Base-by-base conservation (phyloP, 2,113 vertebrate genomes). In the Mustela nigripes region DNA sequence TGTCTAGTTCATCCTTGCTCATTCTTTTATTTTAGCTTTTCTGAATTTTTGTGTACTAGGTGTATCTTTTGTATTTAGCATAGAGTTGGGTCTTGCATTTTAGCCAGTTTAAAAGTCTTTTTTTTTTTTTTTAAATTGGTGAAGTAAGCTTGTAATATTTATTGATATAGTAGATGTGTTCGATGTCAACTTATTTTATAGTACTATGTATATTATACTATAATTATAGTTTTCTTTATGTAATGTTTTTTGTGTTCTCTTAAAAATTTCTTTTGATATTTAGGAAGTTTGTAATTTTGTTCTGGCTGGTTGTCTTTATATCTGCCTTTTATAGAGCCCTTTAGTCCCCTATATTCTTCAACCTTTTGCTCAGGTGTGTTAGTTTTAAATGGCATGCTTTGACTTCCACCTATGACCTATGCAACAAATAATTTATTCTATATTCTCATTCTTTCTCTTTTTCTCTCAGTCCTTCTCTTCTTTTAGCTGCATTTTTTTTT, bases 401-500 rank as follows among this genome's bases (percentile, higher is more conserved):
- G 21, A 60, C 11, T 93, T 89, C 28, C 2, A 26, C 19, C 10
- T 83, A 62, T 69, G 69, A 1, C 60, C 58, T 53, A 1, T 90
- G 53, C 26, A 71, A 33, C 42, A 63, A 45, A 16, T 50, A 26
- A 69, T 15, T 79, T 67, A 67, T 90, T 84, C 39, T n/a, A 1
- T 15, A 1, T 89, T 42, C 9, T 26, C 28, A 45, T 84, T 93
- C n/a, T 83, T 93, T 69, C 14, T 14, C 42, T 84, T 82, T 79
- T 91, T 89, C 60, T 67, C 31, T 84, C 11, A 42, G 60, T 50
- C 26, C 24, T 42, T 69, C 50, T 53, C 50, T 28, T 7, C 15
- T 82, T 95, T 88, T 91, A 91, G 12, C 50, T 91, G 39, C 33
- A 33, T 39, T 45, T 84, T 62, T 48, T n/a, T 84, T 71, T 84